Evolutionary conservation across 2,797 vertebrate species (phyloP).

Genomic region (Scomberomorus guttatus): DNA sequence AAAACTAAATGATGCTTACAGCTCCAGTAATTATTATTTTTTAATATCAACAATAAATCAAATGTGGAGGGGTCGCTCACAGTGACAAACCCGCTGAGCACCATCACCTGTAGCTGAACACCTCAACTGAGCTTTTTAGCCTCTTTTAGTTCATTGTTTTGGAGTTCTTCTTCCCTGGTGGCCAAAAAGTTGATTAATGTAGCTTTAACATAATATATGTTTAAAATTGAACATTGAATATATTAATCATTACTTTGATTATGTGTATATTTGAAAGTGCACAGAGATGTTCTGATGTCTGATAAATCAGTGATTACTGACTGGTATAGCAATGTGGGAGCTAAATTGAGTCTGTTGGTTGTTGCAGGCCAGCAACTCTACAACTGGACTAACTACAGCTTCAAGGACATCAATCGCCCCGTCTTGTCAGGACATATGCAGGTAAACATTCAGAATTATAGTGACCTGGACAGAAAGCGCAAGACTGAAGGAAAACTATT

Average conservation of each 20-base stretch:
- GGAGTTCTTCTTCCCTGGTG: too few species aligned
- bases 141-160: too few species aligned
- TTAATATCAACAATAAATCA: background rate
- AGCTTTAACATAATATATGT: background rate
- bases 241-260: background rate
- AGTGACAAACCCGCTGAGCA: background rate
- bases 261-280: background rate
- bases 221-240: background rate
- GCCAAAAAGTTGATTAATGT: background rate
- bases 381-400: slow-evolving; percentile 86
- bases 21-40: background rate
- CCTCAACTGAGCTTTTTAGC: background rate
- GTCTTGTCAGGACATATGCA: slow-evolving; percentile 96
- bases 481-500: background rate
- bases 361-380: slow-evolving; percentile 94
- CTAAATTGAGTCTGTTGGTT: slow-evolving; percentile 82
- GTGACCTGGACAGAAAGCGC: background rate
- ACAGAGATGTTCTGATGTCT: too few species aligned
- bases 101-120: background rate
- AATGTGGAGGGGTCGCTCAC: background rate
- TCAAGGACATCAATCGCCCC: slow-evolving; percentile 90
- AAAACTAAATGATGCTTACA: background rate
- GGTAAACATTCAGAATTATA: slow-evolving; percentile 80
- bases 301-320: background rate
- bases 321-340: background rate